phyloP scores from a whole-genome alignment of 2,888 invertebrate species.

The Coleophora flavipennella region DNA sequence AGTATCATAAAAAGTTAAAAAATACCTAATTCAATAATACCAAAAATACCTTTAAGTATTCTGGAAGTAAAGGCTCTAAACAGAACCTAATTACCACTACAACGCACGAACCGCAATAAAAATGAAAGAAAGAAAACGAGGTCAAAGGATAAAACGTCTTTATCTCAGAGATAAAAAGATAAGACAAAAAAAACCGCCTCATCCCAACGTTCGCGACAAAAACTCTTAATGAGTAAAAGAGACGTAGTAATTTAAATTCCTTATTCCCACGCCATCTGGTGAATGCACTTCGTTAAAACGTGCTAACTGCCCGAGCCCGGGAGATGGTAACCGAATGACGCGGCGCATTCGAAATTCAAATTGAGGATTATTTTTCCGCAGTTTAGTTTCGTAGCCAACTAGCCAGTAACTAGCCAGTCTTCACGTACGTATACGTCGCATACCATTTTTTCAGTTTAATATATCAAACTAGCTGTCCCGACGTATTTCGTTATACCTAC shows the following conservation, averaged over 20 bases:
- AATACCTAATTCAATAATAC: too few relatives aligned
- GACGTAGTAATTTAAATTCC: conserved; percentile 51
- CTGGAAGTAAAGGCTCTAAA: too few relatives aligned
- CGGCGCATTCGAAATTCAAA: conserved; percentile 49
- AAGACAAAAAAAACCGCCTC: conserved; percentile 1
- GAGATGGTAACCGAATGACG: conserved; percentile 32
- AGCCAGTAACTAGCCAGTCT: too few relatives aligned
- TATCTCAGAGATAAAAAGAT: conserved; percentile 8
- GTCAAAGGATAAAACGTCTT: conserved; percentile 7
- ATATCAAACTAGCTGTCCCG: too few relatives aligned
- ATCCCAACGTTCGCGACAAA: conserved; percentile 23
- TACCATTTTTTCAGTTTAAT: too few relatives aligned
- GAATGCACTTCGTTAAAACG: conserved; percentile 57
- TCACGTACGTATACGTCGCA: too few relatives aligned
- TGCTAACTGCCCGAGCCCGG: conserved; percentile 36
- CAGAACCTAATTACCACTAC: too few relatives aligned
- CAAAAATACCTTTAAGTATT: too few relatives aligned
- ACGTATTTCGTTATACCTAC: too few relatives aligned
- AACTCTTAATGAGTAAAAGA: conserved; percentile 38
- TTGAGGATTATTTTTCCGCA: conserved; percentile 13
- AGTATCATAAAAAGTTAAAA: too few relatives aligned
- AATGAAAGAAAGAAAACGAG: conserved; percentile 21
- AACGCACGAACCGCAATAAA: too few relatives aligned
- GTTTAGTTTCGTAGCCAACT: too few relatives aligned
- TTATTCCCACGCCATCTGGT: conserved; percentile 45